Percentiles rank a stretch among this genome's conserved stretches.
These are phyloP conservation scores for Liolophura sinensis DNA, from an alignment of 1,140 invertebrate species.

Conservation along the genomic window DNA sequence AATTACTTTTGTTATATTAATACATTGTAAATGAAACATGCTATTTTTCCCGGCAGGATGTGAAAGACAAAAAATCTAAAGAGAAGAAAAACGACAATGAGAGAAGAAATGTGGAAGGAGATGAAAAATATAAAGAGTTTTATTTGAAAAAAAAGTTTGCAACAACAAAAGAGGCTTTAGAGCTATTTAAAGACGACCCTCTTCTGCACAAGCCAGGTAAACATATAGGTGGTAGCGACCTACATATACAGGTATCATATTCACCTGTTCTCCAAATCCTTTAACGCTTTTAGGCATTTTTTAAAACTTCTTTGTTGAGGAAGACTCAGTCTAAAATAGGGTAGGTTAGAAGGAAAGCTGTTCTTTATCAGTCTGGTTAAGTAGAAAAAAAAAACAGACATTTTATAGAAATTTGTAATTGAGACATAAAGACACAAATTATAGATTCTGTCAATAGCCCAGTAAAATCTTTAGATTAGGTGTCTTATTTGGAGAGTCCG, in stretches of 20 bases:
- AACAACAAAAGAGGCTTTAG: constrained; percentile 60
- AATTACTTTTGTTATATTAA: constrained; percentile 8
- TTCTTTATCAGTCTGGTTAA: too few species aligned
- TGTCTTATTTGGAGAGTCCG: too few species aligned
- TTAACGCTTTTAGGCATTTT: too few species aligned
- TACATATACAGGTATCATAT: not conserved
- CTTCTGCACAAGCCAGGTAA: constrained; percentile 65
- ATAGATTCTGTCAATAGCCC: too few species aligned
- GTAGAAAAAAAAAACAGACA: too few species aligned
- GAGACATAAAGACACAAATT: too few species aligned
- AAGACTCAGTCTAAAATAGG: too few species aligned
- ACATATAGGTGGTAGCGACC: not conserved
- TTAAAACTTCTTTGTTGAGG: too few species aligned
- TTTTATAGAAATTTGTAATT: too few species aligned
- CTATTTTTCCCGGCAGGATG: not conserved
- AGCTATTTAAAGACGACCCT: constrained; percentile 68
- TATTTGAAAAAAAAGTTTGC: constrained; percentile 59
- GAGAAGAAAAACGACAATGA: constrained; percentile 11
- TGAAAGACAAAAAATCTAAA: constrained; percentile 14
- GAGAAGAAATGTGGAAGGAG: constrained; percentile 12
- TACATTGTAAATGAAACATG: not conserved
- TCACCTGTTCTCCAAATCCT: too few species aligned
- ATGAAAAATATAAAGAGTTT: constrained; percentile 49
- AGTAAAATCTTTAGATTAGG: too few species aligned
- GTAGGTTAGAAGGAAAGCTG: too few species aligned